These are phyloP conservation scores for Ypsolopha sequella DNA, from an alignment of 2,888 invertebrate species.

Conservation along the genomic window DNA sequence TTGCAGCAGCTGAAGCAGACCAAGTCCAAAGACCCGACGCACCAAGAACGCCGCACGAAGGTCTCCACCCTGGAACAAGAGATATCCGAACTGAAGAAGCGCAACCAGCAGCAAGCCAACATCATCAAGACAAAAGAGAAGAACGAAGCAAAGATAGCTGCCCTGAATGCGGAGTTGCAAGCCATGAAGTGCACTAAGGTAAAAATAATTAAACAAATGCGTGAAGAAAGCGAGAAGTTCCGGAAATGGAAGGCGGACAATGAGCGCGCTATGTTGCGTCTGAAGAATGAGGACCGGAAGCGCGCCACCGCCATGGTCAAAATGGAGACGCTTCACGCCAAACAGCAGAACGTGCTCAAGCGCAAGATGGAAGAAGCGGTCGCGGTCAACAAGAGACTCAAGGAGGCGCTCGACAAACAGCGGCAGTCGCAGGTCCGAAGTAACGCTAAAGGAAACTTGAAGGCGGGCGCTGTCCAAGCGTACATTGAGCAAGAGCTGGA, in stretches of 20 bases:
- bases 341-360: slow-evolving; percentile 87
- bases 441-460: slow-evolving; percentile 57
- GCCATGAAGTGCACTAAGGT: slow-evolving; percentile 84
- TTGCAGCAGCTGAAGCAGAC: slow-evolving; percentile 76
- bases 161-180: slow-evolving; percentile 79
- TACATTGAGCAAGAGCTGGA: slow-evolving; percentile 86
- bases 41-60: slow-evolving; percentile 83
- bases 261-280: slow-evolving; percentile 82
- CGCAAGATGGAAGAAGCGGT: slow-evolving; percentile 91
- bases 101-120: slow-evolving; percentile 76
- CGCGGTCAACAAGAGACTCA: slow-evolving; percentile 85
- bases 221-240: slow-evolving; percentile 86
- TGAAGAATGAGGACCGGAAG: slow-evolving; percentile 86
- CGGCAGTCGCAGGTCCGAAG: slow-evolving; percentile 68
- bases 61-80: slow-evolving; percentile 83
- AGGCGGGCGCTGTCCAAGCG: slow-evolving; percentile 65
- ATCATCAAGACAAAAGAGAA: slow-evolving; percentile 83
- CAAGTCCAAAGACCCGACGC: slow-evolving; percentile 70
- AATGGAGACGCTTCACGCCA: slow-evolving; percentile 81
- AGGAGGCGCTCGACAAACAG: slow-evolving; percentile 76
- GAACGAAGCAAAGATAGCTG: slow-evolving; percentile 81
- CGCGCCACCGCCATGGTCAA: slow-evolving; percentile 83
- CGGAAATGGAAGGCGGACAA: slow-evolving; percentile 84
- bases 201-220: slow-evolving; percentile 85
- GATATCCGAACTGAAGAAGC: slow-evolving; percentile 79